Conservation (phyloP, 2,797 vertebrate species). For the Darevskia mixta region DNA sequence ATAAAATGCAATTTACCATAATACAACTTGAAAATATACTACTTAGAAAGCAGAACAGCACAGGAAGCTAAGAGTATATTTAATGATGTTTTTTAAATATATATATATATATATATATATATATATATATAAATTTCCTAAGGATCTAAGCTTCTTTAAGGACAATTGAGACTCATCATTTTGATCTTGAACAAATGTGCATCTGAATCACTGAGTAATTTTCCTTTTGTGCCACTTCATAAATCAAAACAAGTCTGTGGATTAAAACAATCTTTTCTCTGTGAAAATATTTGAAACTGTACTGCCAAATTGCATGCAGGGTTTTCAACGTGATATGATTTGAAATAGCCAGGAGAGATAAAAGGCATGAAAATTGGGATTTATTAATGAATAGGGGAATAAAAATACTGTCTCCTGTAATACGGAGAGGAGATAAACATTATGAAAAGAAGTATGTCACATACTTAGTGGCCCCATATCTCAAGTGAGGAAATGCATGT, state of each 20-base stretch:
- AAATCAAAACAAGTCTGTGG: slow-evolving; percentile 50
- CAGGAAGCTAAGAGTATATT: background rate
- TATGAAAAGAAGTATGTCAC: slow-evolving; percentile 3
- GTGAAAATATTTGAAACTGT: slow-evolving; percentile 48
- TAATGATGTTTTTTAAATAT: slow-evolving; percentile 25
- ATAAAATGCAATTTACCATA: slow-evolving; percentile 41
- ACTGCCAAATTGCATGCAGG: slow-evolving; percentile 20
- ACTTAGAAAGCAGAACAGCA: too few relatives aligned
- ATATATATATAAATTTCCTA: slow-evolving; percentile 31
- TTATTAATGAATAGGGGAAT: slow-evolving; percentile 55
- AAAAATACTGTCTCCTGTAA: slow-evolving; percentile 34
- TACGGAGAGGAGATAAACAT: slow-evolving; percentile 47
- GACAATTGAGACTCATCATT: slow-evolving; percentile 43
- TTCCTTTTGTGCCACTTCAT: slow-evolving; percentile 46
- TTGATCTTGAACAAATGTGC: slow-evolving; percentile 48
- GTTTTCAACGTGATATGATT: slow-evolving; percentile 58
- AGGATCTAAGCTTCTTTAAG: background rate
- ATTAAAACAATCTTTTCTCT: slow-evolving; percentile 49
- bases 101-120: background rate
- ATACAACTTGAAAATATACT: slow-evolving; percentile 20
- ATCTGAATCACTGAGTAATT: slow-evolving; percentile 49
- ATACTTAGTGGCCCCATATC: background rate
- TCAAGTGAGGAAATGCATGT: slow-evolving; percentile 2
- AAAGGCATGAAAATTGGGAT: slow-evolving; percentile 55
- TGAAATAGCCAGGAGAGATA: slow-evolving; percentile 50